Conservation (phyloP, 1,140 invertebrate genomes). For the Zaprionus lachaisei region DNA sequence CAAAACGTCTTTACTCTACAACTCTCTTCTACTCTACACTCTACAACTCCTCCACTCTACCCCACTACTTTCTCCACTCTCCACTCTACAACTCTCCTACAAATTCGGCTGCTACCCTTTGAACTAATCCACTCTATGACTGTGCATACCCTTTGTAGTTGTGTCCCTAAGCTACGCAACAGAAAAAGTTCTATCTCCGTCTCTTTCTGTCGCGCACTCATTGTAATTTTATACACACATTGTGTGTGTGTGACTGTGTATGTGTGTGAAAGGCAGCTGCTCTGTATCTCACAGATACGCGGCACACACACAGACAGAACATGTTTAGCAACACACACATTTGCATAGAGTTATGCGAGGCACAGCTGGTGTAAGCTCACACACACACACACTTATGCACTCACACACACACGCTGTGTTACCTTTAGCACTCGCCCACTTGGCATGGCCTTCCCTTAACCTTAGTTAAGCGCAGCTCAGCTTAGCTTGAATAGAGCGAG, state of each 20-base stretch:
- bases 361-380: neutral
- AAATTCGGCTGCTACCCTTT: neutral
- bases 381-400: neutral
- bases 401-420: neutral
- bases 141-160: neutral
- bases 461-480: constrained; percentile 30
- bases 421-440: constrained; percentile 46
- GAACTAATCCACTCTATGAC: neutral
- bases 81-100: neutral
- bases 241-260: constrained; percentile 9
- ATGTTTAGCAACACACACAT: constrained; percentile 39
- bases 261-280: constrained; percentile 36
- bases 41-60: neutral
- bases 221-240: constrained; percentile 37
- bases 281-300: constrained; percentile 35
- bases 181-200: constrained; percentile 22
- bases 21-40: neutral
- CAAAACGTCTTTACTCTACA: neutral
- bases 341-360: constrained; percentile 37
- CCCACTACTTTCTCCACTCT: neutral
- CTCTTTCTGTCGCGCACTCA: constrained; percentile 24
- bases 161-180: neutral
- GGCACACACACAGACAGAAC: constrained; percentile 15
- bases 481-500: constrained; percentile 7
- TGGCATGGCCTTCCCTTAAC: constrained; percentile 50